Base-by-base conservation (phyloP, 2,113 vertebrate genomes). In the Clarias batrachus region DNA sequence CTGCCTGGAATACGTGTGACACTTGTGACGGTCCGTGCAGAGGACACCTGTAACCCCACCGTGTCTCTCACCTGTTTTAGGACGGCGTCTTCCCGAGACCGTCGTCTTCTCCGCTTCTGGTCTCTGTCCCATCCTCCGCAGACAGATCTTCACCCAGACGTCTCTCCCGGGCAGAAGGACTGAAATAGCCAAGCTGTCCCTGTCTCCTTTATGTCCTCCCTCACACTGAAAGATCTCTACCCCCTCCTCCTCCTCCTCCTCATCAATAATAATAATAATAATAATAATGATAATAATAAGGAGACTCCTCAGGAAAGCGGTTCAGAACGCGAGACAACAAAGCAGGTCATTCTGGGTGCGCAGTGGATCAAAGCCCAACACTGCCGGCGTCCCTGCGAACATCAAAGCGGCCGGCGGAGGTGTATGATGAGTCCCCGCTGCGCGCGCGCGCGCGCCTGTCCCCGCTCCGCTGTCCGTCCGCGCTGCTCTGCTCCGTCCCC, bases 101-200 rank as follows among this genome's bases (percentile, higher is more conserved):
- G 92, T 89, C 94, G 92, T 89, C 92, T 92, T 91, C 92, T 90
- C 91, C 87, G 89, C 92, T 91, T 92, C 92, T 91, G 88, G 90
- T 93, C 91, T 90, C 90, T 84, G 62, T 93, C 93, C 94, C 95
- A 95, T 94, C 94, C 93, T 90, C 87, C 90, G 87, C 78, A 74
- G 80, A 90, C 78, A 71, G 80, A 90, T 83, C 68, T 4, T 87
- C 89, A 89, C 80, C 74, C 91, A 66, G 62, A 76, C 54, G 57
- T 37, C 33, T 71, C 52, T 25, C 13, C n/a, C 19, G 1, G 63
- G 57, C 13, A 52, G 33, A 52, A 77, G 19, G 56, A 54, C 56
- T 59, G 16, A 16, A n/a, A 60, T 5, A 76, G 30, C 4, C 23
- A 48, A 27, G 7, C 33, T 33, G 41, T 57, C 73, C n/a, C 54